Evolutionary conservation across 1,140 invertebrate genomes (phyloP).

Genomic region (Tribolium castaneum): DNA sequence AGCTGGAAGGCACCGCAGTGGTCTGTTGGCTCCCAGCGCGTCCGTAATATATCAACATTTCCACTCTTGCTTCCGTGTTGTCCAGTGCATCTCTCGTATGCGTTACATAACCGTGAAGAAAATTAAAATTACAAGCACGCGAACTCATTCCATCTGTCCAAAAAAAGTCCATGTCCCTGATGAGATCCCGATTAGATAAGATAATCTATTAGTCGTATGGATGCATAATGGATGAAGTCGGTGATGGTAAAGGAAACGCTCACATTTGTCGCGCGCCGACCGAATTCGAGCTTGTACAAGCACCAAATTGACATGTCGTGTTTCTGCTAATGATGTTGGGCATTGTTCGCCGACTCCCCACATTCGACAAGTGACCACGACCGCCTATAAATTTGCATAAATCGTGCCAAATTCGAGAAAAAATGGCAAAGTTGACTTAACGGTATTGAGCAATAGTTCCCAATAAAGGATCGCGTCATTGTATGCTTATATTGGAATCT

Average conservation of each 20-base stretch:
- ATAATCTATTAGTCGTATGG: constrained; percentile 23
- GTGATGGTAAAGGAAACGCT: neutral
- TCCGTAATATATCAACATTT: constrained; percentile 12
- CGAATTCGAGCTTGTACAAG: constrained; percentile 16
- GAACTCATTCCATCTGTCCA: neutral
- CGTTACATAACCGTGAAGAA: constrained; percentile 4
- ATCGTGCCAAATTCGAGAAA: constrained; percentile 43
- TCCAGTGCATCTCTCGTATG: neutral
- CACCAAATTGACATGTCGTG: constrained; percentile 39
- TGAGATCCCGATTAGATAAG: constrained; percentile 27
- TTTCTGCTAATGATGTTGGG: constrained; percentile 34
- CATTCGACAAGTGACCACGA: constrained; percentile 47
- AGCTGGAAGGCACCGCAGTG: constrained; percentile 1
- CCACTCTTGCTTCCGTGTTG: neutral
- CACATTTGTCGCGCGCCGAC: constrained; percentile 4
- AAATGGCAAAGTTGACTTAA: constrained; percentile 39
- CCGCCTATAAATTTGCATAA: constrained; percentile 46
- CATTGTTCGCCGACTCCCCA: constrained; percentile 30
- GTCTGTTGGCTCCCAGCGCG: neutral
- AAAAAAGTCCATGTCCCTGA: neutral
- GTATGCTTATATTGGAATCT: constrained; percentile 52
- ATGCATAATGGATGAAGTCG: constrained; percentile 21
- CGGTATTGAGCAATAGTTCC: constrained; percentile 42
- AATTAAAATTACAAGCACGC: constrained; percentile 37
- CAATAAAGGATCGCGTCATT: constrained; percentile 48